Evolutionary conservation across 2,888 invertebrate species (phyloP).

Genomic region (Epirrhoe alternata): DNA sequence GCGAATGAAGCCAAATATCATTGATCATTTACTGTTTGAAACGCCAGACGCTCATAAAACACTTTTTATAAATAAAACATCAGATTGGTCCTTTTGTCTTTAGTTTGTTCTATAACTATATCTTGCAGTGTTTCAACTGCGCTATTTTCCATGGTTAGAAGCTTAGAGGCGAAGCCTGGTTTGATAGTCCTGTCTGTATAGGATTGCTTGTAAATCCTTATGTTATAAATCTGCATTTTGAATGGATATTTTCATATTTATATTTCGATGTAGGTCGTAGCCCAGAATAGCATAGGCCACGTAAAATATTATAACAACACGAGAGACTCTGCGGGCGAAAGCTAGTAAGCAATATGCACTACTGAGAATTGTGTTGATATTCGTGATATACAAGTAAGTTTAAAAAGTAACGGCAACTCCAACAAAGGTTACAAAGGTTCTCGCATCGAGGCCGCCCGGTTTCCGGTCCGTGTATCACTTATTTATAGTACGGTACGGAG

Average conservation of each 20-base stretch:
- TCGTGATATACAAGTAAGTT: not conserved
- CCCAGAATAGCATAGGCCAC: too few species aligned
- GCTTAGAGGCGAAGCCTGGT: not conserved
- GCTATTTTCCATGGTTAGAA: not conserved
- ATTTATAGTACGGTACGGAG: constrained; percentile 66
- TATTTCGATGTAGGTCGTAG: too few species aligned
- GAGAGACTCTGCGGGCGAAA: too few species aligned
- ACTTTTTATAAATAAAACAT: not conserved
- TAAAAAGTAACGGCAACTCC: constrained; percentile 26
- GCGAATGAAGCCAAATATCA: constrained; percentile 27
- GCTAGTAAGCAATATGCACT: not conserved
- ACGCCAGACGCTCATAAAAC: not conserved
- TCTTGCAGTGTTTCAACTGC: not conserved
- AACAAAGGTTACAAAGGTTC: constrained; percentile 44
- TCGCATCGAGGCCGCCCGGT: constrained; percentile 61
- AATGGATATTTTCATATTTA: too few species aligned
- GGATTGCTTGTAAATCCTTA: too few species aligned
- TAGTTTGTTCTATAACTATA: not conserved
- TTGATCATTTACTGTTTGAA: not conserved
- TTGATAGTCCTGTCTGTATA: too few species aligned
- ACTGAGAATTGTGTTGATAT: constrained; percentile 14
- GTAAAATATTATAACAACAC: too few species aligned
- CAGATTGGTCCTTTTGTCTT: not conserved
- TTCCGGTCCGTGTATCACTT: constrained; percentile 72
- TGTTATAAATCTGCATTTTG: too few species aligned